Evolutionary conservation across 2,113 vertebrate species (phyloP), one percentile per base, ranked within the genome.

Genomic region (Epinephelus lanceolatus): DNA sequence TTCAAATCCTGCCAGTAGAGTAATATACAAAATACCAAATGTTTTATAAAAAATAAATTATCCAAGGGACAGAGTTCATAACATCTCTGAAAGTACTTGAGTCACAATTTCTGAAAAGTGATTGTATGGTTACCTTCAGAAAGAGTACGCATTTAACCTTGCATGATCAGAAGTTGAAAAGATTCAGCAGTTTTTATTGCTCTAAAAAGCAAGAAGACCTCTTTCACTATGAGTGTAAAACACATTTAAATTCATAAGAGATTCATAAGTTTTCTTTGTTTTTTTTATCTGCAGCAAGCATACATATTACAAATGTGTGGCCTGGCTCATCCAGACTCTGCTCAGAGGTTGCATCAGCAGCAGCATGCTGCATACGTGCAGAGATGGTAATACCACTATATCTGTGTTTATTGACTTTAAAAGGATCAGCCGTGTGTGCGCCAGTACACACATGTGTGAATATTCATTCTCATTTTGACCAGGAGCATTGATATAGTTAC

Each of bases 401-500:
- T 62, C 51, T 81, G 62, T 82, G 42, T 89, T 84, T 91, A 80
- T 81, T 88, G 84, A 86, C 87, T 89, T 90, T 87, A 74, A 70
- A 90, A 81, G 68, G 80, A 86, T 75, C 59, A 66, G 66, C 65
- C 14, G 18, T 70, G 77, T 88, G 80, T 80, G 80, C 27, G 56
- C 47, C 45, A 71, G 81, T 74, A 79, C 71, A 76, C 4, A 47
- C 81, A 62, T 82, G 76, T 90, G 88, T 94, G 92, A 94, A 95
- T 94, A 95, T 95, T 94, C 92, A 94, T 93, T 90, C 86, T 89
- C 76, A 53, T 92, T 91, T 90, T 94, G 93, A 95, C 93, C 92
- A 91, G 90, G 83, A 95, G 94, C 91, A 74, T 30, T 76, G 86
- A 92, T 89, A 92, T 89, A 93, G 81, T 91, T 45, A 93, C 88